Conservation (phyloP, 2,888 invertebrate species). For the Caenorhabditis sp. region DNA sequence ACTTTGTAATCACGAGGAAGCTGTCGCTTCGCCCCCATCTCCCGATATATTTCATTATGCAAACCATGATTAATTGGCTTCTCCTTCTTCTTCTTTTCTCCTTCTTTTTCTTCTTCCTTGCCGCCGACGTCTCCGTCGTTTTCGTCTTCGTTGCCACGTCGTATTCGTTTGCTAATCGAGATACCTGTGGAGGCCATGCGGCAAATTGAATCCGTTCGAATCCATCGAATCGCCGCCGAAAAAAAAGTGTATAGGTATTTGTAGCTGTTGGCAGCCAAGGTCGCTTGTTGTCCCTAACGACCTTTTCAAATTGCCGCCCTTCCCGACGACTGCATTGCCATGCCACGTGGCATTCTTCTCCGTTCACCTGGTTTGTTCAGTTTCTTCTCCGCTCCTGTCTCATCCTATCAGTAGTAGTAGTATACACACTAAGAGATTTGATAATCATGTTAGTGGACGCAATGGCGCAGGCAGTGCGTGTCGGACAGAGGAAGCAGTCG, state of each 20-base stretch:
- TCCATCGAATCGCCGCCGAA: background rate
- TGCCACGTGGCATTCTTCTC: slow-evolving; percentile 4
- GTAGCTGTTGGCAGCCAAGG: slow-evolving; percentile 1
- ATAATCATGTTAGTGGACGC: slow-evolving; percentile 45
- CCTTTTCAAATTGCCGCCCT: slow-evolving; percentile 6
- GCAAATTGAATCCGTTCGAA: slow-evolving; percentile 54
- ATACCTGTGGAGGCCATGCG: slow-evolving; percentile 23
- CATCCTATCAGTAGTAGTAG: slow-evolving; percentile 51
- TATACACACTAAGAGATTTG: slow-evolving; percentile 30
- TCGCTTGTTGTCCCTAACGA: background rate
- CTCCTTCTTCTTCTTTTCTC: background rate
- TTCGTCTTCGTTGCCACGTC: slow-evolving; percentile 8
- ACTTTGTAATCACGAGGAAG: slow-evolving; percentile 17
- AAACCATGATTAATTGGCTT: slow-evolving; percentile 38
- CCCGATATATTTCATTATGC: slow-evolving; percentile 10
- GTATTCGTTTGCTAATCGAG: slow-evolving; percentile 5
- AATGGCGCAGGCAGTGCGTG: background rate
- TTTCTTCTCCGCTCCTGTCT: slow-evolving; percentile 13
- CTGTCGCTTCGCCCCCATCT: background rate
- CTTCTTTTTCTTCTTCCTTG: too few relatives aligned
- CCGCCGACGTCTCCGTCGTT: too few relatives aligned
- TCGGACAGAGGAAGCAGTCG: slow-evolving; percentile 4
- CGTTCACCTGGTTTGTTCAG: background rate
- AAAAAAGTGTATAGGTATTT: slow-evolving; percentile 11
- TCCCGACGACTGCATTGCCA: background rate